Conservation (phyloP, 2,888 invertebrate species). For the Sinohyriopsis cumingii region DNA sequence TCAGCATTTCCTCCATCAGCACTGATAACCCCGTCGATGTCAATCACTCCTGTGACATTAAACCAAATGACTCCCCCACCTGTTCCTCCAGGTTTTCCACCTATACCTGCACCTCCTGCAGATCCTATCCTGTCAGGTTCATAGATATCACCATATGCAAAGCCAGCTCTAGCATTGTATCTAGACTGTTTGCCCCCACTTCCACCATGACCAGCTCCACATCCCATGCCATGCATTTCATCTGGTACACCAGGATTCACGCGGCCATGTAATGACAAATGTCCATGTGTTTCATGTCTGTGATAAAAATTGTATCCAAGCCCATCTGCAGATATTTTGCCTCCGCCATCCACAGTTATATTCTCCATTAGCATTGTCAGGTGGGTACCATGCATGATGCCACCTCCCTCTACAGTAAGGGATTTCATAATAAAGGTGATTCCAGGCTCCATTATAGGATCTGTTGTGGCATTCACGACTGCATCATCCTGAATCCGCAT, state of each 20-base stretch:
- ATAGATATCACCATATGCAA: slow-evolving; percentile 57
- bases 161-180: slow-evolving; percentile 34
- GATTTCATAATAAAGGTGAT: slow-evolving; percentile 45
- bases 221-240: slow-evolving; percentile 13
- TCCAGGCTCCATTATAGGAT: slow-evolving; percentile 49
- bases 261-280: slow-evolving; percentile 44
- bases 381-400: slow-evolving; percentile 49
- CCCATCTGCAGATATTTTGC: slow-evolving; percentile 48
- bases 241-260: slow-evolving; percentile 51
- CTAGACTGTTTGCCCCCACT: slow-evolving; percentile 45
- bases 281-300: slow-evolving; percentile 37
- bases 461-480: slow-evolving; percentile 48
- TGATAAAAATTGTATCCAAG: slow-evolving; percentile 51
- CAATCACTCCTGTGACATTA: slow-evolving; percentile 55
- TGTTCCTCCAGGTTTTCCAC: slow-evolving; percentile 36
- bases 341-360: slow-evolving; percentile 58
- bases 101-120: slow-evolving; percentile 42
- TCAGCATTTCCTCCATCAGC: slow-evolving; percentile 44
- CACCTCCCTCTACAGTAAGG: slow-evolving; percentile 56
- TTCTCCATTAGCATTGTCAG: slow-evolving; percentile 47
- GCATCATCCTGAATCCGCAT: slow-evolving; percentile 54
- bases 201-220: slow-evolving; percentile 55
- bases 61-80: slow-evolving; percentile 61
- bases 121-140: slow-evolving; percentile 56
- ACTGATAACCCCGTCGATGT: slow-evolving; percentile 56